Percentiles rank a stretch among this genome's conserved stretches.
Evolutionary conservation across 2,888 invertebrate genomes (phyloP).

Genomic region (Metalampra italica): DNA sequence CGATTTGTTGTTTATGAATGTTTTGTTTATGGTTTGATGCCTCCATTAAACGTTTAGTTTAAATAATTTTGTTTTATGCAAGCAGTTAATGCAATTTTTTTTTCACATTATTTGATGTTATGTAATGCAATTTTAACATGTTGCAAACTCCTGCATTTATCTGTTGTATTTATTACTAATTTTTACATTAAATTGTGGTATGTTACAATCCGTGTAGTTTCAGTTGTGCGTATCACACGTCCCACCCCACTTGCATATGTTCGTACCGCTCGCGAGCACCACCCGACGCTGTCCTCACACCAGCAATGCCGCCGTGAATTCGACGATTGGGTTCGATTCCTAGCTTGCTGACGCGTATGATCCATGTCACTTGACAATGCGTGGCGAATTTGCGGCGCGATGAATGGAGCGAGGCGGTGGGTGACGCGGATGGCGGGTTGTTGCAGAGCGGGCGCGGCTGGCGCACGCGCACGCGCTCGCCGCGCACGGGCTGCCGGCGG

Average conservation of each 20-base stretch:
- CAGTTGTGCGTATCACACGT: conserved; percentile 65
- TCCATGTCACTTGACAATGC: background rate
- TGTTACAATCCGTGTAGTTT: conserved; percentile 80
- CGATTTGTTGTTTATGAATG: conserved; percentile 73
- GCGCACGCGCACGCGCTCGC: conserved; percentile 15
- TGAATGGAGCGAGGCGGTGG: conserved; percentile 2
- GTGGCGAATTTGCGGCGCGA: conserved; percentile 6
- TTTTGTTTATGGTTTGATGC: conserved; percentile 77
- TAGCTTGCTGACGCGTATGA: background rate
- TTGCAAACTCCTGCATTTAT: conserved; percentile 83
- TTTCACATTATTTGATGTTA: conserved; percentile 80
- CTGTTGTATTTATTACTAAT: conserved; percentile 84
- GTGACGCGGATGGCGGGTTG: conserved; percentile 19
- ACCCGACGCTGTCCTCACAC: too few species aligned
- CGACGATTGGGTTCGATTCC: conserved; percentile 4
- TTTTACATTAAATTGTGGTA: conserved; percentile 86
- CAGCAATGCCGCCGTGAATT: too few species aligned
- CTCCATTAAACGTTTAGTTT: conserved; percentile 76
- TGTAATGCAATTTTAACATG: conserved; percentile 79
- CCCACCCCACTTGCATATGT: conserved; percentile 43
- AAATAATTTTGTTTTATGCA: conserved; percentile 77
- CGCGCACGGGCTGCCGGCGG: conserved; percentile 1
- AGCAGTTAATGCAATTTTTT: conserved; percentile 77
- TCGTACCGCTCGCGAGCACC: conserved; percentile 16
- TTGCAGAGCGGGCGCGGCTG: conserved; percentile 61